phyloP scores from a whole-genome alignment of 2,888 invertebrate genomes.

The Dorcus parallelipipedus region DNA sequence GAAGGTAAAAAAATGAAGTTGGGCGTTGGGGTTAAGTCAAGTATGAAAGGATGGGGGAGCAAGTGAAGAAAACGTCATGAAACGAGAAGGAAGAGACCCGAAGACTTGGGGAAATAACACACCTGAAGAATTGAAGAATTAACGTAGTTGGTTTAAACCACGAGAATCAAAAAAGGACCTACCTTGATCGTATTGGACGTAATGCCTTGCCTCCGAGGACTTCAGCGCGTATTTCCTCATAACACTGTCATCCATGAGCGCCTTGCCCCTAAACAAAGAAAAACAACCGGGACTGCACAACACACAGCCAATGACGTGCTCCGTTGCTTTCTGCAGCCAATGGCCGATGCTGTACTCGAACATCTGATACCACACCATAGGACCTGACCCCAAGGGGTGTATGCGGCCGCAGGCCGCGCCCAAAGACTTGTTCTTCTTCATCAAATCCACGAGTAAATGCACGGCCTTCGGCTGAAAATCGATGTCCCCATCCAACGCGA shows the following conservation, averaged over 20 bases:
- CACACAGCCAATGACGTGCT: slow-evolving; percentile 86
- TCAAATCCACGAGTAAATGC: slow-evolving; percentile 74
- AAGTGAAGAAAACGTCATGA: no score
- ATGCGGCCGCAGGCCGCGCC: slow-evolving; percentile 89
- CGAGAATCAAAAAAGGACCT: slow-evolving; percentile 5
- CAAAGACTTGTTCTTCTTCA: slow-evolving; percentile 76
- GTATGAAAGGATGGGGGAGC: no score
- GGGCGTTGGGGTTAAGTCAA: no score
- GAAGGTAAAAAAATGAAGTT: no score
- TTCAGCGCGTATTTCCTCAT: slow-evolving; percentile 84
- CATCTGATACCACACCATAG: slow-evolving; percentile 54
- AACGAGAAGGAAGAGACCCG: no score
- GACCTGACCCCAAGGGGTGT: slow-evolving; percentile 74
- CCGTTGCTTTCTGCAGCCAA: slow-evolving; percentile 91
- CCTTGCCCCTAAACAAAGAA: slow-evolving; percentile 82
- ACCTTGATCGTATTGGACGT: slow-evolving; percentile 90
- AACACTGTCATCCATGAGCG: slow-evolving; percentile 87
- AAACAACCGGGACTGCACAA: slow-evolving; percentile 92
- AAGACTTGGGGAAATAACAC: no score
- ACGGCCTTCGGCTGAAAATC: slow-evolving; percentile 83
- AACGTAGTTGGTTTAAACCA: no score
- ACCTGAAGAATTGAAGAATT: no score
- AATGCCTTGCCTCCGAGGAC: slow-evolving; percentile 75
- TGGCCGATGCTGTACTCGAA: slow-evolving; percentile 92
- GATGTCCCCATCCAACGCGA: slow-evolving; percentile 86